Conservation (phyloP, 2,888 invertebrate species). For the Euspilapteryx auroguttella region DNA sequence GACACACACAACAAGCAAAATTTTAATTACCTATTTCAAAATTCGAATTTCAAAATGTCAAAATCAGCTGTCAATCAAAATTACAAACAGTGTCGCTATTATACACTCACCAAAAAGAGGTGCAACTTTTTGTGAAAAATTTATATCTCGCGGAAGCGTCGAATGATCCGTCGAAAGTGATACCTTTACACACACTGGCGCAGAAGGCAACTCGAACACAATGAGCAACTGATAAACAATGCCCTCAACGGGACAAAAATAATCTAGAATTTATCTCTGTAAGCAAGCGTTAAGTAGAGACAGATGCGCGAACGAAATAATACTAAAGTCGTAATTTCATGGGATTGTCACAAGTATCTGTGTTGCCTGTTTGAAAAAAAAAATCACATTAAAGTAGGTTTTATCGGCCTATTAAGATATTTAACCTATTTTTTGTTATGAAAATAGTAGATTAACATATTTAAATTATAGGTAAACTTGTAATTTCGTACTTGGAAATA, state of each 20-base stretch:
- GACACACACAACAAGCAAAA: no score
- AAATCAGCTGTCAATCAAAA: no score
- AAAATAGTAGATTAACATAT: background rate
- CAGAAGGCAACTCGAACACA: constrained; percentile 50
- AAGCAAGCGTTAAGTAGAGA: no score
- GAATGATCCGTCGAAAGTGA: constrained; percentile 36
- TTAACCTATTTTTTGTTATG: no score
- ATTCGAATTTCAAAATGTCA: no score
- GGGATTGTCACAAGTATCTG: constrained; percentile 21
- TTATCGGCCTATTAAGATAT: no score
- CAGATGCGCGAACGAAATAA: constrained; percentile 19
- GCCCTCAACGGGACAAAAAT: constrained; percentile 14
- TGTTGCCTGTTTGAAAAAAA: constrained; percentile 13
- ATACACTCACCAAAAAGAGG: no score
- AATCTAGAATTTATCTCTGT: no score
- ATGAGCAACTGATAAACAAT: constrained; percentile 12
- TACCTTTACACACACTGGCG: constrained; percentile 60
- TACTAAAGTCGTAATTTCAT: constrained; percentile 16
- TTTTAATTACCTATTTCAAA: no score
- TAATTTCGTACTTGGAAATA: background rate
- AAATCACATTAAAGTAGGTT: constrained; percentile 10
- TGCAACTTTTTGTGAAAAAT: no score
- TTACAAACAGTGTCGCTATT: no score
- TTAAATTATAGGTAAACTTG: background rate
- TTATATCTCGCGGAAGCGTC: no score